phyloP scores from a whole-genome alignment of 2,113 vertebrate species.

The Thunnus thynnus region DNA sequence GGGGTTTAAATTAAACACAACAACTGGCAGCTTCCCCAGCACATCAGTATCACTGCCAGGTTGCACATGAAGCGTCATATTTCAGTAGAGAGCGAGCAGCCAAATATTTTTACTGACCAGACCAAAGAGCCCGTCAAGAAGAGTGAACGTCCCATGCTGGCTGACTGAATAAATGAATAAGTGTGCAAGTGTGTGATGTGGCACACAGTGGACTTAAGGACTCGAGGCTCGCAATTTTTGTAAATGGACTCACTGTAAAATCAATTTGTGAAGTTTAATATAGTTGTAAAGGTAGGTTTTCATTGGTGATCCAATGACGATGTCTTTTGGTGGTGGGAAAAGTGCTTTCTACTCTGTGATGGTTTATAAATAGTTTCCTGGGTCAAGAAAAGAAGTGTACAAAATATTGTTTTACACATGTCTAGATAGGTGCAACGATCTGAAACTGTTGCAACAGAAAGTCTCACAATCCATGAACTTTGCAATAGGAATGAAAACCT shows the following conservation, averaged over 20 bases:
- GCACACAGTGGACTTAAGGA: not conserved
- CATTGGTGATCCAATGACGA: too few relatives aligned
- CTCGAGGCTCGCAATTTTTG: not conserved
- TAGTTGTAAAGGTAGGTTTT: too few relatives aligned
- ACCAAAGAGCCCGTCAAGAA: constrained; percentile 3
- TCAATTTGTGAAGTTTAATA: too few relatives aligned
- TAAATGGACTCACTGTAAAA: not conserved
- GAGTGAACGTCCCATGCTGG: constrained; percentile 8
- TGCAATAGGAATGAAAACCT: too few relatives aligned
- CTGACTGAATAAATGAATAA: not conserved
- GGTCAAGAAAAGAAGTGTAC: too few relatives aligned
- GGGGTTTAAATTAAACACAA: constrained; percentile 16
- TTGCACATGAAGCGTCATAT: constrained; percentile 36
- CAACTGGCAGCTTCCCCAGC: constrained; percentile 1
- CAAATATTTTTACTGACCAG: constrained; percentile 26
- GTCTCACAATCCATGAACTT: too few relatives aligned
- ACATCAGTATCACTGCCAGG: constrained; percentile 34
- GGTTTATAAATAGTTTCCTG: too few relatives aligned
- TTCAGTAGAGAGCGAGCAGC: constrained; percentile 30
- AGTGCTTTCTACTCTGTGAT: too few relatives aligned
- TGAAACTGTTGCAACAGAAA: too few relatives aligned
- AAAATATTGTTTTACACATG: too few relatives aligned
- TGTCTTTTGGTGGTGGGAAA: too few relatives aligned
- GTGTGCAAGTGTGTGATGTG: not conserved
- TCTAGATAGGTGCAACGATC: too few relatives aligned